Evolutionary conservation across 2,797 vertebrate species (phyloP).

Genomic region (Sarcoramphus papa): DNA sequence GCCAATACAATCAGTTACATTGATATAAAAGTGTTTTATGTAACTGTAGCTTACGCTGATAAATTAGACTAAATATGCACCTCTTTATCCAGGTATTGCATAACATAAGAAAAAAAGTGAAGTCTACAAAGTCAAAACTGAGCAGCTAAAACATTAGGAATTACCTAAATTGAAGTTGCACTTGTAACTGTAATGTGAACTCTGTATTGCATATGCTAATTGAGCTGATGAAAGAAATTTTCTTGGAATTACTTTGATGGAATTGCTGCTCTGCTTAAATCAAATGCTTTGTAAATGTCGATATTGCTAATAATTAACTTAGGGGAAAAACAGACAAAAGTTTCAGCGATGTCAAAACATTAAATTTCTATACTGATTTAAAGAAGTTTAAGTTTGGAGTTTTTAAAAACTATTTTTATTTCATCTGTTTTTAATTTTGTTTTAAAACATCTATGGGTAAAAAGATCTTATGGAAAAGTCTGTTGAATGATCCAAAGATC

Average conservation of each 20-base stretch:
- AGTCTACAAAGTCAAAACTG: neutral
- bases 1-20: neutral
- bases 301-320: slow-evolving; percentile 33
- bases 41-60: neutral
- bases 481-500: neutral
- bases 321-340: neutral
- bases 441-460: neutral
- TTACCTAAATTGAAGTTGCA: neutral
- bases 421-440: neutral
- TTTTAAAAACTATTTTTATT: neutral
- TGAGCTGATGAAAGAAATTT: neutral
- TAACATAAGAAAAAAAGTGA: neutral
- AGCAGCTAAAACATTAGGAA: neutral
- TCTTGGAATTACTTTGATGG: neutral
- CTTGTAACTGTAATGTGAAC: neutral
- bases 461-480: neutral
- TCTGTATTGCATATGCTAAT: neutral
- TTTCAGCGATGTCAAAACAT: neutral
- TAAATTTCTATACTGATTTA: neutral
- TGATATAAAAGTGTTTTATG: neutral
- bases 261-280: neutral
- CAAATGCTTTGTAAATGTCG: neutral
- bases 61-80: neutral
- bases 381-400: neutral
- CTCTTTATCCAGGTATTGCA: neutral